phyloP scores from a whole-genome alignment of 2,888 invertebrate genomes.

The Pegoplata infirma region DNA sequence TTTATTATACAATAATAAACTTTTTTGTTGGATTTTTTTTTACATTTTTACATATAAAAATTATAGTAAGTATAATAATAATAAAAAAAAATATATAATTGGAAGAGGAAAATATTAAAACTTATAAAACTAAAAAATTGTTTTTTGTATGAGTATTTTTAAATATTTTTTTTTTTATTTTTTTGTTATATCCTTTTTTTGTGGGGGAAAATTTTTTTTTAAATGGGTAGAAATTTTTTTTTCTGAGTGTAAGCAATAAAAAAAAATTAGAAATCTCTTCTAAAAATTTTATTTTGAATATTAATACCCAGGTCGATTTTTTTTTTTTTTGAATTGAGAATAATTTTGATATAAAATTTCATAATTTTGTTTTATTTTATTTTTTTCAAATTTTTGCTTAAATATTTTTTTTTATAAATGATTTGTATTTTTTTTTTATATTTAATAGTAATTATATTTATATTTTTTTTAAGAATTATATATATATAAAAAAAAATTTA shows the following conservation, averaged over 20 bases:
- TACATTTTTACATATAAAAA: conserved; percentile 62
- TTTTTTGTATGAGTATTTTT: conserved; percentile 54
- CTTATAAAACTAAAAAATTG: conserved; percentile 43
- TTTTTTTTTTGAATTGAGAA: neutral
- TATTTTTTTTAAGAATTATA: conserved; percentile 4
- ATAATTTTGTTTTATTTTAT: neutral
- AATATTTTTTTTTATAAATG: conserved; percentile 9
- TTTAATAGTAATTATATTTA: neutral
- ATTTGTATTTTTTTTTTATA: conserved; percentile 1
- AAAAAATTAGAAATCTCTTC: neutral
- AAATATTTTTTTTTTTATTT: conserved; percentile 39
- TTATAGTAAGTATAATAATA: conserved; percentile 48
- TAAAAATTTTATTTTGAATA: neutral
- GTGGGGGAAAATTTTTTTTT: no score
- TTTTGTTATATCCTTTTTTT: conserved; percentile 15
- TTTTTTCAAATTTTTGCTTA: neutral
- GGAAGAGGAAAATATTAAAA: conserved; percentile 53
- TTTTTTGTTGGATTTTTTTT: conserved; percentile 52
- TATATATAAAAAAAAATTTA: conserved; percentile 41
- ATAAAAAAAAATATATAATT: conserved; percentile 49
- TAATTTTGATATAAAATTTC: neutral
- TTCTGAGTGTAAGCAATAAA: neutral
- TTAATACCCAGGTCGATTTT: neutral
- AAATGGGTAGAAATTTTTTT: conserved; percentile 15
- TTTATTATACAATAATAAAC: conserved; percentile 62